Percentiles rank a stretch among this genome's conserved stretches.
phyloP scores from a whole-genome alignment of 2,113 vertebrate genomes.

The Kryptolebias marmoratus region DNA sequence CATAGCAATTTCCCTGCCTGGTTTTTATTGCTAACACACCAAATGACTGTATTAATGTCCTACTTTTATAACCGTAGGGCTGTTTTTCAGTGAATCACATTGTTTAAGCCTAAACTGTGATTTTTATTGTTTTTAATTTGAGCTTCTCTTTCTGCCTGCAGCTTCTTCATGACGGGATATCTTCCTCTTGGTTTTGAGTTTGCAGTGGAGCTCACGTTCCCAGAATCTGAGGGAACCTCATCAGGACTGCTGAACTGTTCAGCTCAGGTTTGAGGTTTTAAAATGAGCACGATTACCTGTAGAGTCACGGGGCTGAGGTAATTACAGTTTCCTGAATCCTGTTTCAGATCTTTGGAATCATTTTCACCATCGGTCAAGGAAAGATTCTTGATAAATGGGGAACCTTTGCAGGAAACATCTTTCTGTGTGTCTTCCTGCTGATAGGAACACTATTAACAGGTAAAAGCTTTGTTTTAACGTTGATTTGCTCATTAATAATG shows the following conservation, averaged over 20 bases:
- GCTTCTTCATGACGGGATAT: slow-evolving; percentile 98
- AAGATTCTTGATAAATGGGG: slow-evolving; percentile 87
- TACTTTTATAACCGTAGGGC: slow-evolving; percentile 3
- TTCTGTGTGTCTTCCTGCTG: slow-evolving; percentile 87
- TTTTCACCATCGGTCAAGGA: slow-evolving; percentile 92
- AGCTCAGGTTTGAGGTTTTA: slow-evolving; percentile 84
- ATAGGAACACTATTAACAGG: slow-evolving; percentile 89
- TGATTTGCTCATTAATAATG: too few relatives aligned
- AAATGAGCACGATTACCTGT: neutral
- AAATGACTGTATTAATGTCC: slow-evolving; percentile 27
- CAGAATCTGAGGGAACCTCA: slow-evolving; percentile 94
- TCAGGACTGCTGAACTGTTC: slow-evolving; percentile 95
- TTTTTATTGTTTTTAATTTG: neutral
- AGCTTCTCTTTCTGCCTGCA: slow-evolving; percentile 51
- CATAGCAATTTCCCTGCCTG: slow-evolving; percentile 38
- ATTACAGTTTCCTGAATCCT: neutral
- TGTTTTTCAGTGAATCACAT: slow-evolving; percentile 7
- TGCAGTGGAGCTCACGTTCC: slow-evolving; percentile 93
- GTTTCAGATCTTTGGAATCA: slow-evolving; percentile 92
- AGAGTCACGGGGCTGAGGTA: neutral
- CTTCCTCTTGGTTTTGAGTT: slow-evolving; percentile 96
- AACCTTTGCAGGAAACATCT: slow-evolving; percentile 87
- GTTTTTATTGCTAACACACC: slow-evolving; percentile 16
- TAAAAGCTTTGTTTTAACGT: slow-evolving; percentile 43
- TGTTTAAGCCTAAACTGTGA: neutral